Evolutionary conservation across 1,140 invertebrate species (phyloP), one percentile per base, ranked within the genome.

Genomic region (Drosophila arizonae): DNA sequence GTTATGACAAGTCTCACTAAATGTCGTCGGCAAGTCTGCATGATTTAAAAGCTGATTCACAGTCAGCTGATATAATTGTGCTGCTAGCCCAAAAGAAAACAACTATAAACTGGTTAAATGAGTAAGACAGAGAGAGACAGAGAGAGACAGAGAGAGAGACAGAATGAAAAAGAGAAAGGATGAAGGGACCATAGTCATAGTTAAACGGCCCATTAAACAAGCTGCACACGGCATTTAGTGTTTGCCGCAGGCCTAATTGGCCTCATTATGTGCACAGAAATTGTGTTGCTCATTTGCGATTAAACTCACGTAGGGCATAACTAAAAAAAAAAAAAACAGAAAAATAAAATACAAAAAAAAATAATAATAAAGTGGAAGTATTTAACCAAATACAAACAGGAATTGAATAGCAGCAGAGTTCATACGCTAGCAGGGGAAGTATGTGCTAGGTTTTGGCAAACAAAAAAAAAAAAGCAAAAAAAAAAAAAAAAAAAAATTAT

Each of bases 201-300:
- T 82, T 86, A 81, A 79, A 39, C 77, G 82, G 60, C 39, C 82
- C 81, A 85, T 85, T 85, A 86, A 71, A 78, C 63, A 85, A 57
- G 68, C 74, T 85, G 81, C 74, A 75, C 77, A 86, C 81, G 81
- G 81, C 74, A 85, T 77, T 87, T 81, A 86, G 77, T 85, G 86
- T 81, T 75, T 86, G 81, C 81, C 82, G 55, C 45, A 67, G 60
- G 78, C 78, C 66, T 81, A 81, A 85, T 86, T 85, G 81, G 78
- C 55, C 81, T 85, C 81, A 86, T 85, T 85, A 85, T 72, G 81
- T 70, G 45, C 48, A 66, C 75, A 64, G 78, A 63, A 85, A 72
- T 46, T 52, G 67, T 50, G 55, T 64, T 85, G 74, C 82, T 85
- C 81, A 87, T 85, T 86, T 78, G 81, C 66, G 81, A 85, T 85